A percentile compares a stretch with the other conserved stretches of the same genome.
Evolutionary conservation across 2,888 invertebrate genomes (phyloP).

Genomic region (Campopleginae sp.): DNA sequence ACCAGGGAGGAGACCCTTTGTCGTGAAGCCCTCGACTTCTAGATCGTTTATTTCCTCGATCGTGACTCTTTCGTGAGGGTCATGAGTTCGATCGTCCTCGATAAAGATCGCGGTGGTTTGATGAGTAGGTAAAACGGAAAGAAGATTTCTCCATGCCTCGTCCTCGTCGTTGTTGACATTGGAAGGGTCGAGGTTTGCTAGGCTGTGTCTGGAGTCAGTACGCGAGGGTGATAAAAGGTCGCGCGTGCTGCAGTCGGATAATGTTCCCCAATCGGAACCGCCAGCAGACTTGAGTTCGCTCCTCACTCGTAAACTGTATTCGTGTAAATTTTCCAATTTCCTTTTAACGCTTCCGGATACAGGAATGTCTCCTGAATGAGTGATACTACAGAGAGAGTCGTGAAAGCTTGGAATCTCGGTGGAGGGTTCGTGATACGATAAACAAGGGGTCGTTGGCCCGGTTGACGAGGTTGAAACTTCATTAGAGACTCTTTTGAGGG

Average conservation of each 20-base stretch:
- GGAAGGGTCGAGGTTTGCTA: conserved; percentile 65
- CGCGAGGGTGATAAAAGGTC: conserved; percentile 74
- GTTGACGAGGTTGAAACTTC: conserved; percentile 72
- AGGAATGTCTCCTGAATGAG: conserved; percentile 74
- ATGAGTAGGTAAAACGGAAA: neutral
- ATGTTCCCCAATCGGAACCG: conserved; percentile 74
- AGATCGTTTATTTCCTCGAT: conserved; percentile 59
- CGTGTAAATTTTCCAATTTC: conserved; percentile 81
- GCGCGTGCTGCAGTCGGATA: conserved; percentile 77
- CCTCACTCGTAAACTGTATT: conserved; percentile 79
- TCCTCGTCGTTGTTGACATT: conserved; percentile 59
- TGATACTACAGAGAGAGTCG: conserved; percentile 78
- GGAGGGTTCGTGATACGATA: conserved; percentile 72
- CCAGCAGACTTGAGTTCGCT: conserved; percentile 76
- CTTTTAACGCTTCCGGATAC: conserved; percentile 74
- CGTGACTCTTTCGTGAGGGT: conserved; percentile 25
- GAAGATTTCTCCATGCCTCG: conserved; percentile 50
- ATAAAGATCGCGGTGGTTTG: conserved; percentile 29
- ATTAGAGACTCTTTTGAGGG: conserved; percentile 80
- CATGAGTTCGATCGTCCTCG: conserved; percentile 20
- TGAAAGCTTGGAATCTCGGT: conserved; percentile 74
- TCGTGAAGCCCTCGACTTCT: conserved; percentile 59
- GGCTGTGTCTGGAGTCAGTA: conserved; percentile 74
- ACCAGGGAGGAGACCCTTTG: conserved; percentile 63
- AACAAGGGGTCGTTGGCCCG: conserved; percentile 74